These are phyloP conservation scores for Nansenia antarctica DNA, from an alignment of 2,113 vertebrate species.

Conservation along the genomic window DNA sequence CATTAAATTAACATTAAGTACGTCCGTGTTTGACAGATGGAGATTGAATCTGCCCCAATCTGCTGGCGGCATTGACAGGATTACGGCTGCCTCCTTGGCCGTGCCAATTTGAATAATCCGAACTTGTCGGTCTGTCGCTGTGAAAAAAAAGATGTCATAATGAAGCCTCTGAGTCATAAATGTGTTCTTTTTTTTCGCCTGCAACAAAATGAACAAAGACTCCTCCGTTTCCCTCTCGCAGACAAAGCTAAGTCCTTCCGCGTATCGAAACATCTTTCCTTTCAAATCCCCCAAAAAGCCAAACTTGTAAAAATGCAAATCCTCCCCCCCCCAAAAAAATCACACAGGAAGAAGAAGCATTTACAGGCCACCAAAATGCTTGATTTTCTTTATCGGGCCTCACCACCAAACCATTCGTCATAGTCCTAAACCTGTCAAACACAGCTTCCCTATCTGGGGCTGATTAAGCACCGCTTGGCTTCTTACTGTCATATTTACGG, in stretches of 20 bases:
- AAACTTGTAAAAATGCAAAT: background rate
- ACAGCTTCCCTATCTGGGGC: background rate
- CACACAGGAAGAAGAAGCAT: background rate
- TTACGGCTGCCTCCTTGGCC: background rate
- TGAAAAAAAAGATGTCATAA: background rate
- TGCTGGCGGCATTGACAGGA: conserved; percentile 20
- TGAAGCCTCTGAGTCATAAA: background rate
- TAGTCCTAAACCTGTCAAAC: background rate
- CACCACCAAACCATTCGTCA: background rate
- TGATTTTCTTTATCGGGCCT: background rate
- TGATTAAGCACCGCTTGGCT: background rate
- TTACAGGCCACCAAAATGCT: background rate
- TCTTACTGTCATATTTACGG: background rate
- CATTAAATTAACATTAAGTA: conserved; percentile 27
- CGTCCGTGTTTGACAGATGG: conserved; percentile 36
- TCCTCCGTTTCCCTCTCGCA: background rate
- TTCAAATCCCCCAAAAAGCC: background rate
- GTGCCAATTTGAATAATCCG: background rate
- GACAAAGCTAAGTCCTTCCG: background rate
- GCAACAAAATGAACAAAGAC: background rate
- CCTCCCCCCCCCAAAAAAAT: too few species aligned
- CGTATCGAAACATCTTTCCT: background rate
- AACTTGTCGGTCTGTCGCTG: background rate
- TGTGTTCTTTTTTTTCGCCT: background rate
- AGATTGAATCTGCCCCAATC: conserved; percentile 38